Evolutionary conservation across 1,140 invertebrate genomes (phyloP), one percentile per base, ranked within the genome.

Genomic region (Sycophila sp.): DNA sequence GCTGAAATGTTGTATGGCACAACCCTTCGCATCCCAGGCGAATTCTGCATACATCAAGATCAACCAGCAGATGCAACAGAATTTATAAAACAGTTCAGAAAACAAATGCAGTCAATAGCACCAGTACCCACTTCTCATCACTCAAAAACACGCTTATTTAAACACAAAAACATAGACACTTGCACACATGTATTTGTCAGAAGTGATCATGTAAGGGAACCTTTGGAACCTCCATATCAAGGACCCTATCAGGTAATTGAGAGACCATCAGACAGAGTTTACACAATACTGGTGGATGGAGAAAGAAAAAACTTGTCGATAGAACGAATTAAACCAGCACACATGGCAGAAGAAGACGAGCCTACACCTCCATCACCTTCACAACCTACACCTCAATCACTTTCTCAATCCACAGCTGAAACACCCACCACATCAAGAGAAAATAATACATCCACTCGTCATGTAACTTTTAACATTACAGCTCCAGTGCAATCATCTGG

Each of bases 301-400:
- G 40, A 49, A 17, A 10, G 19, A 8, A 53, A 53, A 15, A 13
- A 36, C n/a, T 28, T 69, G 1, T 51, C 42, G 7, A 55, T 53
- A 0, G 56, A 69, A 28, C 24, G 17, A 17, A 11, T 69, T 17
- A 69, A 62, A n/a, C 56, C 67, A 0, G 58, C 67, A 2, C 28
- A 69, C 19, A 36, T 59, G 6, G 24, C 28, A 6, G 22, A 47
- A 42, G 7, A 42, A 15, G 1, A 13, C 38, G 11, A 42, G 17
- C 11, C 38, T n/a, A n/a, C n/a, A n/a, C n/a, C n/a, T n/a, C n/a
- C n/a, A n/a, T n/a, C n/a, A n/a, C n/a, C n/a, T n/a, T n/a, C n/a
- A n/a, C n/a, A n/a, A n/a, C n/a, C n/a, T n/a, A n/a, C n/a, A n/a
- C n/a, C n/a, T n/a, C n/a, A n/a, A n/a, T n/a, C n/a, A n/a, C n/a